These are phyloP conservation scores for Peromyscus aztecus DNA, from an alignment of 2,797 vertebrate genomes.

Conservation along the genomic window DNA sequence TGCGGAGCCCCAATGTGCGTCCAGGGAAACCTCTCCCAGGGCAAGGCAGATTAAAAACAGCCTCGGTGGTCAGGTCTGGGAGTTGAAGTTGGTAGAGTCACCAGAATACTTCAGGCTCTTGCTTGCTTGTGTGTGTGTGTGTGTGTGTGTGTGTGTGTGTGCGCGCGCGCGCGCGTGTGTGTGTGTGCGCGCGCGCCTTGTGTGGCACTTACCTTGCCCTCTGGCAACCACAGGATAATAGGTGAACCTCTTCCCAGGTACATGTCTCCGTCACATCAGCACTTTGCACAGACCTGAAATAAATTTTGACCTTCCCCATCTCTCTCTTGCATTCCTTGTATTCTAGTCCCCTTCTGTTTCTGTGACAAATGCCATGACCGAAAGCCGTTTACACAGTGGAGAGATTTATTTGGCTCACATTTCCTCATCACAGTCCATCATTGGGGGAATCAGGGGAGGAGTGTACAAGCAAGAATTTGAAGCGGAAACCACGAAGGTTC, in stretches of 20 bases:
- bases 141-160: accelerated
- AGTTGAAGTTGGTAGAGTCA: background rate
- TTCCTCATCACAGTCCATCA: background rate
- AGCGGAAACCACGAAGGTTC: background rate
- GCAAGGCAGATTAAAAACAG: background rate
- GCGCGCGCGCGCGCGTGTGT: too few relatives aligned
- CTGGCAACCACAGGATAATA: background rate
- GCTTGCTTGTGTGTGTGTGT: accelerated
- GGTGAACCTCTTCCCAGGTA: background rate
- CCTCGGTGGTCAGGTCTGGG: background rate
- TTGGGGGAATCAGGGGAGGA: background rate
- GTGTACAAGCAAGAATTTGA: background rate
- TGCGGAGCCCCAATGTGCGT: background rate
- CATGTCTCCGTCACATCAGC: background rate
- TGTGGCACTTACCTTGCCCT: background rate
- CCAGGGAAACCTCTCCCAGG: background rate
- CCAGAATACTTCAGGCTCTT: background rate
- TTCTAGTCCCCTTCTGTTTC: background rate
- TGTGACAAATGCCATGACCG: background rate
- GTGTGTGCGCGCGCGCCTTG: accelerated
- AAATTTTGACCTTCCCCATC: background rate
- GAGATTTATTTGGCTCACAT: background rate
- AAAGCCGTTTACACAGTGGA: too few relatives aligned
- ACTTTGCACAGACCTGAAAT: background rate
- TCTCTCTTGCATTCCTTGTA: background rate